phyloP scores from a whole-genome alignment of 2,797 vertebrate species.

The Rhyacichthys aspro region DNA sequence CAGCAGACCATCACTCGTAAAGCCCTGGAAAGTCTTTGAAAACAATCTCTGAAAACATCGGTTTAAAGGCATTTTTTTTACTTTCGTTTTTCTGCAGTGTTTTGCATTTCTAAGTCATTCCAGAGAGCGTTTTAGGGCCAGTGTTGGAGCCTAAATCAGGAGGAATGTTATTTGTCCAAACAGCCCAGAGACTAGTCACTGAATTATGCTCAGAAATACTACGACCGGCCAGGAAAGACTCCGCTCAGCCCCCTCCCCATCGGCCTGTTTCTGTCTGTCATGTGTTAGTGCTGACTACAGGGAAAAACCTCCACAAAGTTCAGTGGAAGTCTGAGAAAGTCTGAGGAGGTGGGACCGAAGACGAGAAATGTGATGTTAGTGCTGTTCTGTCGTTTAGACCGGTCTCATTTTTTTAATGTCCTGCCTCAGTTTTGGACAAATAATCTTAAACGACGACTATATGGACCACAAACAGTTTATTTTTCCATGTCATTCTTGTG shows the following conservation, averaged over 20 bases:
- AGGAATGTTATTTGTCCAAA: slow-evolving; percentile 68
- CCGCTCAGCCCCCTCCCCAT: neutral
- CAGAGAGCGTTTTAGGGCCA: too few species aligned
- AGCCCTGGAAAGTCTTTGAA: too few species aligned
- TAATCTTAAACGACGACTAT: too few species aligned
- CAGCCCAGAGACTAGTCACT: slow-evolving; percentile 57
- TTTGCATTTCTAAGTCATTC: slow-evolving; percentile 43
- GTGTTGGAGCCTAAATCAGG: slow-evolving; percentile 54
- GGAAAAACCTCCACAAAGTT: slow-evolving; percentile 63
- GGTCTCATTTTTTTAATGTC: too few species aligned
- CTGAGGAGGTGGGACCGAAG: slow-evolving; percentile 1
- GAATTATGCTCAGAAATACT: slow-evolving; percentile 63
- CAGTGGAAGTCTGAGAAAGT: slow-evolving; percentile 49
- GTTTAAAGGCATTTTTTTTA: slow-evolving; percentile 41
- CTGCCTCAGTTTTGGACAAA: too few species aligned
- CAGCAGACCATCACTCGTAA: too few species aligned
- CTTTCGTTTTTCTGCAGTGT: slow-evolving; percentile 1
- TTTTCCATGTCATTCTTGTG: too few species aligned
- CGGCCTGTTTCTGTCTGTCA: slow-evolving; percentile 47
- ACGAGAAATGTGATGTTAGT: too few species aligned
- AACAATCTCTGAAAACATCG: too few species aligned
- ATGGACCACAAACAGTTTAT: too few species aligned
- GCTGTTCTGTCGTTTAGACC: too few species aligned
- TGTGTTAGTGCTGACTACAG: slow-evolving; percentile 64
- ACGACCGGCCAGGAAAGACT: slow-evolving; percentile 59